Evolutionary conservation across 2,797 vertebrate species (phyloP).

Genomic region (Pristis pectinata): DNA sequence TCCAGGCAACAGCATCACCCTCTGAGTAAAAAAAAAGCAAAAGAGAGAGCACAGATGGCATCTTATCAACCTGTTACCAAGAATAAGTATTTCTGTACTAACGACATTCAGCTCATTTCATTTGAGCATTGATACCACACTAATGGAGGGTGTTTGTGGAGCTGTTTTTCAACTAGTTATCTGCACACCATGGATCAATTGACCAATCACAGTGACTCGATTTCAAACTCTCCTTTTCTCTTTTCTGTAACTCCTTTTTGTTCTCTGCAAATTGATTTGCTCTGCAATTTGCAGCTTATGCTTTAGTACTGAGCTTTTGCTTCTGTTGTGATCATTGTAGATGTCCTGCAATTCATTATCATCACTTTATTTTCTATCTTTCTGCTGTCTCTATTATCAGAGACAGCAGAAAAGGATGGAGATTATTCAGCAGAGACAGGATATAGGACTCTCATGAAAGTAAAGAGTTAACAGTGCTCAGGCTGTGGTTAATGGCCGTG

Average conservation of each 20-base stretch:
- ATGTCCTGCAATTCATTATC: background rate
- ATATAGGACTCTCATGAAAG: too few species aligned
- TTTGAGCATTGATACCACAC: background rate
- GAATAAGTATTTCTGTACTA: background rate
- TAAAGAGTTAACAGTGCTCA: too few species aligned
- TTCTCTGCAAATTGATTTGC: background rate
- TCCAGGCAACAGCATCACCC: background rate
- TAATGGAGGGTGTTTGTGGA: background rate
- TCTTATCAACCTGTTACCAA: background rate
- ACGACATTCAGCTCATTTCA: background rate
- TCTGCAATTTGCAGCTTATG: background rate
- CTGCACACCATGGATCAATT: background rate
- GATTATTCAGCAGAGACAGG: too few species aligned
- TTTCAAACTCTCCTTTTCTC: background rate
- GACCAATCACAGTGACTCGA: background rate
- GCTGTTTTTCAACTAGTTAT: background rate
- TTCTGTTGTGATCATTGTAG: background rate
- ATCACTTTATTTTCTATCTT: background rate
- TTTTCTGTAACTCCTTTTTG: background rate
- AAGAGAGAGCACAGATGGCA: background rate
- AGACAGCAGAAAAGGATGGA: background rate
- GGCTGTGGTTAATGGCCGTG: too few species aligned
- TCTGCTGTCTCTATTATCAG: background rate
- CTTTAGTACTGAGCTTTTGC: background rate
- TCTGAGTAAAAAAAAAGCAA: background rate